Base-by-base conservation (phyloP, 2,888 invertebrate species). In the Pogonocherus hispidulus region DNA sequence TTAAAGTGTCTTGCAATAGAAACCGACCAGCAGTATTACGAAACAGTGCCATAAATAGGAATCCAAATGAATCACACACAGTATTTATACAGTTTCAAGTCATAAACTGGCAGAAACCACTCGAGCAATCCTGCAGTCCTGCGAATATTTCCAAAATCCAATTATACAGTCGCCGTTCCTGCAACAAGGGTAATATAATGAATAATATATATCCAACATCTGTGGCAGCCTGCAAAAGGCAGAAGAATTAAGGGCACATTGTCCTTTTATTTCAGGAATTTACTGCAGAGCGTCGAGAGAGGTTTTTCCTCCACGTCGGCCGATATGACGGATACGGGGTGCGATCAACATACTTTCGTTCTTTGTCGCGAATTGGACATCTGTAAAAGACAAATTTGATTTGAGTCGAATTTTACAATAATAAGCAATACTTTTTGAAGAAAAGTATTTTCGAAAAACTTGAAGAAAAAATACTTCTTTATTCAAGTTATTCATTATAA, bases 161-260 rank as follows among this genome's bases (percentile, higher is more conserved):
- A 69, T 69, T 66, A 66, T 60, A 66, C 52, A 65, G 47, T 69
- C 37, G 54, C 64, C 64, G 54, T 19, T 52, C 52, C 49, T 47
- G 32, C 62, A 51, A 73, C 71, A 71, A 74, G 70, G 68, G 67
- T 72, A 66, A 69, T 70, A 75, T 78, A 78, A 80, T 81, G 79
- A 79, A 81, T 79, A 80, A 80, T 79, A 79, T 80, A 81, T 80
- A 79, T 80, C 73, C 79, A 76, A 79, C 81, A 81, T 81, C 81
- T 81, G 81, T 76, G 78, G 73, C 75, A 70, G 76, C 70, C 79
- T 78, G 78, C 74, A 80, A 80, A 78, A 79, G 79, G 79, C 80
- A 77, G 73, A 78, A 76, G 76, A 77, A 79, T 77, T 80, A 78
- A 77, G 78, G 79, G 79, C 76, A 67, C 73, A 77, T 76, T 79